Evolutionary conservation across 1,140 invertebrate species (phyloP).

Genomic region (Ips nitidus): DNA sequence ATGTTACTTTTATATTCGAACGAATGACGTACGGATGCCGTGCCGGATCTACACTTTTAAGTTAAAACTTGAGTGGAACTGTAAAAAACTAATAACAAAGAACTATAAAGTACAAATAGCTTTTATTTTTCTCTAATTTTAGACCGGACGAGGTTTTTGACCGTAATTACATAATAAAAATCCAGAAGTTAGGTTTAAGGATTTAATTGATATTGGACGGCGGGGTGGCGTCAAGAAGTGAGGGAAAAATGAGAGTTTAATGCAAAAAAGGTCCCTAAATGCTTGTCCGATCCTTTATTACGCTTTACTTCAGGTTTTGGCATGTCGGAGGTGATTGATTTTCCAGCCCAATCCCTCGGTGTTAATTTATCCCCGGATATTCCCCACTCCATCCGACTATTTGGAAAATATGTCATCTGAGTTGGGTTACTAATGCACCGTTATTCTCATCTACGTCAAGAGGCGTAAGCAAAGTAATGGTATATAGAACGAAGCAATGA

Average conservation of each 20-base stretch:
- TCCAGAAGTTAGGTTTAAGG: no score
- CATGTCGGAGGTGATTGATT: constrained; percentile 28
- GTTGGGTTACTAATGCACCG: constrained; percentile 4
- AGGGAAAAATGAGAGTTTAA: constrained; percentile 13
- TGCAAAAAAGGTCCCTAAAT: constrained; percentile 18
- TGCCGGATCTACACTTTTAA: no score
- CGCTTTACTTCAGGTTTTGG: constrained; percentile 23
- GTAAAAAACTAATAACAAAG: no score
- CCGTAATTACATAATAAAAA: no score
- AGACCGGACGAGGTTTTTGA: no score
- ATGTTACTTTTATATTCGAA: no score
- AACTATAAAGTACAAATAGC: no score
- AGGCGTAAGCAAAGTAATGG: constrained; percentile 10
- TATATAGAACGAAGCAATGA: constrained; percentile 14
- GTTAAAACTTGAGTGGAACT: no score
- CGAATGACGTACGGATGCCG: no score
- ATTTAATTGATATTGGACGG: not conserved
- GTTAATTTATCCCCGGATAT: constrained; percentile 29
- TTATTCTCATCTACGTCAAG: constrained; percentile 13
- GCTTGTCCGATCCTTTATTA: constrained; percentile 28
- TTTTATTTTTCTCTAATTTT: no score
- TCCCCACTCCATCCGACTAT: constrained; percentile 23
- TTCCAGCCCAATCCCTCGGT: constrained; percentile 21
- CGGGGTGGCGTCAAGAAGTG: constrained; percentile 3
- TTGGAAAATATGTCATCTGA: constrained; percentile 28